These are phyloP conservation scores for Perca schrenkii DNA, from an alignment of 2,113 vertebrate species.

Conservation along the genomic window DNA sequence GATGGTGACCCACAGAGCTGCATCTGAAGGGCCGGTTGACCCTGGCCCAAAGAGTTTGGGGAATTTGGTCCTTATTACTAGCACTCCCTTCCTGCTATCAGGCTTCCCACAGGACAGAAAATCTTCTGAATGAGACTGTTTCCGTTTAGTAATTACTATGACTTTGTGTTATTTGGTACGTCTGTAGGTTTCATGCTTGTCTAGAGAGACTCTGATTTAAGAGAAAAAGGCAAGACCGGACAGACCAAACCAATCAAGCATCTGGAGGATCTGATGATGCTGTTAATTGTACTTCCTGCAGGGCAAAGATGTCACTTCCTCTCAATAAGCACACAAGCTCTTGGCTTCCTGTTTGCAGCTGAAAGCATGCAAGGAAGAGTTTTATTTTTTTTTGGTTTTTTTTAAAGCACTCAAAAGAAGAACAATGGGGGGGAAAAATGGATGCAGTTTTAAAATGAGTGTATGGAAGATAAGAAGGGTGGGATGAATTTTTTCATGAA, in stretches of 20 bases:
- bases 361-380: conserved; percentile 83
- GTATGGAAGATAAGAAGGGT: conserved; percentile 52
- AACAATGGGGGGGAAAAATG: conserved; percentile 66
- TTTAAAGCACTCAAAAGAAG: conserved; percentile 80
- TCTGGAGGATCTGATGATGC: conserved; percentile 79
- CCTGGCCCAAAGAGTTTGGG: conserved; percentile 33
- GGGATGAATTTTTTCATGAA: conserved; percentile 73
- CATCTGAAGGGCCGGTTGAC: conserved; percentile 42
- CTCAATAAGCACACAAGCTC: conserved; percentile 84
- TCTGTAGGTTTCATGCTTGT: conserved; percentile 48
- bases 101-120: conserved; percentile 66
- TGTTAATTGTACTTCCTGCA: conserved; percentile 84
- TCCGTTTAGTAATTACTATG: conserved; percentile 59
- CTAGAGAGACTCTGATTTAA: conserved; percentile 66
- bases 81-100: conserved; percentile 61
- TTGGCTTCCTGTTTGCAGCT: conserved; percentile 87
- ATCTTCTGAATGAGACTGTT: conserved; percentile 70
- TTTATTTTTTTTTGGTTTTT: not conserved
- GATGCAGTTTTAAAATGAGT: conserved; percentile 76
- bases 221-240: conserved; percentile 64
- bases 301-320: conserved; percentile 86
- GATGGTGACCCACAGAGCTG: conserved; percentile 57
- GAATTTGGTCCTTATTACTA: conserved; percentile 43
- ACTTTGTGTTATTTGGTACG: conserved; percentile 75
- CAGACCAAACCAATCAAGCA: conserved; percentile 76